Conservation (phyloP, 2,113 vertebrate species). For the Myiozetetes cayanensis region DNA sequence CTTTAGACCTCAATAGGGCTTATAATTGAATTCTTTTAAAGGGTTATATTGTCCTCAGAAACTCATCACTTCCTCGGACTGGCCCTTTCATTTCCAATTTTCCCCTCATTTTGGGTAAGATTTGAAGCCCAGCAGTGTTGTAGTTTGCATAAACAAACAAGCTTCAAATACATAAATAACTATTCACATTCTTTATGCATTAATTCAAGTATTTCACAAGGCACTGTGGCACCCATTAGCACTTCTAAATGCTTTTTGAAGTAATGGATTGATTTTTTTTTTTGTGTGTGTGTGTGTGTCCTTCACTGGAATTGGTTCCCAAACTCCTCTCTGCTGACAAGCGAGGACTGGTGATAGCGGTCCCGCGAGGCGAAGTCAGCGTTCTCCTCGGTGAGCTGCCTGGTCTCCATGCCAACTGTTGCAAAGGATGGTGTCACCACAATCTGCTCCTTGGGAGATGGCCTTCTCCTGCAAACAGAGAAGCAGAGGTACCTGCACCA, state of each 20-base stretch:
- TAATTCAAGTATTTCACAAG: slow-evolving; percentile 50
- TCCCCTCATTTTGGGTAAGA: not conserved
- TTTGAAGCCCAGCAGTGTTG: not conserved
- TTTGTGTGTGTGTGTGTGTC: not conserved
- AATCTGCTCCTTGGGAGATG: slow-evolving; percentile 77
- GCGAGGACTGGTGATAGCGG: slow-evolving; percentile 87
- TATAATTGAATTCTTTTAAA: not conserved
- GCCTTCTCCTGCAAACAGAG: slow-evolving; percentile 70
- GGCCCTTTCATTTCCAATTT: not conserved
- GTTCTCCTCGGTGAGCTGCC: slow-evolving; percentile 93
- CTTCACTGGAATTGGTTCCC: slow-evolving; percentile 73
- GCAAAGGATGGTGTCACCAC: slow-evolving; percentile 86
- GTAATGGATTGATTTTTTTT: not conserved
- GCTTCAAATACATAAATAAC: not conserved
- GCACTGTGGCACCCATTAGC: not conserved
- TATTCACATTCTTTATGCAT: not conserved
- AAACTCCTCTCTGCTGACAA: slow-evolving; percentile 77
- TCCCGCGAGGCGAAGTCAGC: slow-evolving; percentile 89
- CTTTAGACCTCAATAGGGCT: not conserved
- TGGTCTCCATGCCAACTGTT: slow-evolving; percentile 85
- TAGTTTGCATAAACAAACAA: slow-evolving; percentile 5
- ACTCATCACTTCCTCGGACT: not conserved
- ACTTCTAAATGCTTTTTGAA: not conserved
- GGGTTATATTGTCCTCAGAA: not conserved
- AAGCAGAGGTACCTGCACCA: not conserved